These are phyloP conservation scores for Notarius quadriscutis DNA, from an alignment of 2,113 vertebrate species.

Conservation along the genomic window DNA sequence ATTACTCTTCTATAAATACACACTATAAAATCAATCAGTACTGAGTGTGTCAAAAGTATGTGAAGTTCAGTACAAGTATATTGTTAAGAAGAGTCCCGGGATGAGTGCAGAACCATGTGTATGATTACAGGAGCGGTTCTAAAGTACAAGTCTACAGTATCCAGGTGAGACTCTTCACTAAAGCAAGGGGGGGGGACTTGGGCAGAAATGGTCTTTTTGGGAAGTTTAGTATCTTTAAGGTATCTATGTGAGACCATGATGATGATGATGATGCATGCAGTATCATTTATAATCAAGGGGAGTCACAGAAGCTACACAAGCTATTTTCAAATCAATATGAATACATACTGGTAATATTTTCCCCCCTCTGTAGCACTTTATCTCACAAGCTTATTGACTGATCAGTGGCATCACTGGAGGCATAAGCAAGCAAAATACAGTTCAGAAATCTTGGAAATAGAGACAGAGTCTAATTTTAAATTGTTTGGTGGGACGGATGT, in stretches of 20 bases:
- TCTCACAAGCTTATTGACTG: background rate
- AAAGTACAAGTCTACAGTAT: background rate
- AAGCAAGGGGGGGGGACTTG: background rate
- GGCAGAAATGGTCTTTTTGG: background rate
- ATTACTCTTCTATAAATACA: background rate
- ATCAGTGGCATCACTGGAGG: background rate
- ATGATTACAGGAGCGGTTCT: background rate
- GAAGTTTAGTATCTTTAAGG: background rate
- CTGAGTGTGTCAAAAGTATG: too few relatives aligned
- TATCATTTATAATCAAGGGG: background rate
- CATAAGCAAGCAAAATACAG: background rate
- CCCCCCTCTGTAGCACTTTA: background rate
- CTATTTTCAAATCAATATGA: slow-evolving; percentile 3
- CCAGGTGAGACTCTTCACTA: background rate
- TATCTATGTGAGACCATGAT: background rate
- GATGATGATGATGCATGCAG: background rate
- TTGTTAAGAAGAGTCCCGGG: background rate
- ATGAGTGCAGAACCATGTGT: background rate
- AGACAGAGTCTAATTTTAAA: background rate
- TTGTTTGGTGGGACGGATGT: background rate
- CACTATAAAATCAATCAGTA: background rate
- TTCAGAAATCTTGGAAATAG: background rate
- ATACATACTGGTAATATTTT: background rate
- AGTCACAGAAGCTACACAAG: background rate
- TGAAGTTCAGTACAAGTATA: background rate